Evolutionary conservation across 2,888 invertebrate genomes (phyloP).

Genomic region (Phaedon cochleariae): DNA sequence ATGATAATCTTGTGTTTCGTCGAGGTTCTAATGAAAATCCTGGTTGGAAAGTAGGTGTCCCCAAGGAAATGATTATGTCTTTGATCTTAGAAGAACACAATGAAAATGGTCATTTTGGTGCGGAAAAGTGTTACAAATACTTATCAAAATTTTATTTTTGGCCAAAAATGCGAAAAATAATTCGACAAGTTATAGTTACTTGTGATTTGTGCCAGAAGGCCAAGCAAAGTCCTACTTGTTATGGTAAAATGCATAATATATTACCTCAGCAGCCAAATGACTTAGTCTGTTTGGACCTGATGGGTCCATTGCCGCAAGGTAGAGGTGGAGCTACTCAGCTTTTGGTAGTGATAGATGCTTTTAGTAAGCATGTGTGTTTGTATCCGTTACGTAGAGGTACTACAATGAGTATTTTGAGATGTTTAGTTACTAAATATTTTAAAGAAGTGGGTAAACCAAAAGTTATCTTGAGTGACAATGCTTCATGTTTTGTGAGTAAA

Average conservation of each 20-base stretch:
- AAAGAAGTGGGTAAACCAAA: conserved; percentile 15
- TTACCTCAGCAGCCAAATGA: not conserved
- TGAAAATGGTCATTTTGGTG: conserved; percentile 9
- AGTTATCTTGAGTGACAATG: conserved; percentile 21
- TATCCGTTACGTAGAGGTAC: conserved; percentile 19
- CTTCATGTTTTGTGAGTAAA: conserved; percentile 17
- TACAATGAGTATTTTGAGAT: conserved; percentile 11
- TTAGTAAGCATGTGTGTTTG: conserved; percentile 21
- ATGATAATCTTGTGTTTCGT: no score
- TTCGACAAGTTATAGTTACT: not conserved
- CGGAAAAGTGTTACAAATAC: not conserved
- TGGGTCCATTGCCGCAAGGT: conserved; percentile 20
- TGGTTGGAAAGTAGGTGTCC: no score
- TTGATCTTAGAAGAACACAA: conserved; percentile 3
- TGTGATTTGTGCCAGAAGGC: conserved; percentile 11
- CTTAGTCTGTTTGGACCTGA: conserved; percentile 19
- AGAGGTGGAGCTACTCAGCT: conserved; percentile 22
- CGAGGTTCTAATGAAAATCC: no score
- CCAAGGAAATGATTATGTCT: not conserved
- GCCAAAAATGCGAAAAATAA: conserved; percentile 3
- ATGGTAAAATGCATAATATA: not conserved
- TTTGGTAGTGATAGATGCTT: conserved; percentile 20
- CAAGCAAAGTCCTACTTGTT: not conserved
- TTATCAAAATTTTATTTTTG: not conserved
- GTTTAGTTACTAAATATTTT: conserved; percentile 15